Percentiles rank a stretch among this genome's conserved stretches.
phyloP scores from a whole-genome alignment of 2,888 invertebrate species.

The Pollenia angustigena region DNA sequence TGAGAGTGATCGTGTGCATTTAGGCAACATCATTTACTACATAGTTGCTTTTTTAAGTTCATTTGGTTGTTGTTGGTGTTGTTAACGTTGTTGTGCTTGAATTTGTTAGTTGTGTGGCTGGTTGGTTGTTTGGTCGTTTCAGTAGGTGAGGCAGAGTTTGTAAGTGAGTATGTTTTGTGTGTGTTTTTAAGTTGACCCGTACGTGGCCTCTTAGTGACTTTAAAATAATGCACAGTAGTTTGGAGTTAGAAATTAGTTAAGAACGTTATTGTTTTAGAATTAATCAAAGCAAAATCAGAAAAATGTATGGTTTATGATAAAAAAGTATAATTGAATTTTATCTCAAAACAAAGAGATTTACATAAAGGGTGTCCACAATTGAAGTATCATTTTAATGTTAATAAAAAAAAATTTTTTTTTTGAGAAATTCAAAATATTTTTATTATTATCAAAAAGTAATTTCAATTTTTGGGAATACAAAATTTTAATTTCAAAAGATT shows the following conservation, averaged over 20 bases:
- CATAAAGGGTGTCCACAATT: too few species aligned
- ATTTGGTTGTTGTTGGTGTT: constrained; percentile 38
- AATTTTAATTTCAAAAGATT: too few species aligned
- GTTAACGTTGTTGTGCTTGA: constrained; percentile 47
- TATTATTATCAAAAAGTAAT: too few species aligned
- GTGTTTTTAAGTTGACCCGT: constrained; percentile 78
- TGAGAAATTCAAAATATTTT: too few species aligned
- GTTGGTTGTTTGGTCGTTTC: constrained; percentile 48
- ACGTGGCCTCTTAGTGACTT: constrained; percentile 79
- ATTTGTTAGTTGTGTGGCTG: constrained; percentile 51
- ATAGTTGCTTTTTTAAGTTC: constrained; percentile 47
- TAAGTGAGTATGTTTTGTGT: constrained; percentile 75
- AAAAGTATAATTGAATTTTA: too few species aligned
- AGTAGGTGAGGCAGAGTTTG: constrained; percentile 73
- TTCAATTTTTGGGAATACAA: too few species aligned
- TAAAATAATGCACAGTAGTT: constrained; percentile 62
- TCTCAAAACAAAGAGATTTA: too few species aligned
- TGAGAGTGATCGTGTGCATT: constrained; percentile 70
- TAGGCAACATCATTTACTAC: constrained; percentile 67
- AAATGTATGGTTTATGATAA: too few species aligned
- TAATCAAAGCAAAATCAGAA: too few species aligned
- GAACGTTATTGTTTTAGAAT: too few species aligned
- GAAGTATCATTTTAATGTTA: too few species aligned
- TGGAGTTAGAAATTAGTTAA: not conserved
- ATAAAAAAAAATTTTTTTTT: too few species aligned